phyloP scores from a whole-genome alignment of 2,113 vertebrate species.

The Myrmecophaga tridactyla region DNA sequence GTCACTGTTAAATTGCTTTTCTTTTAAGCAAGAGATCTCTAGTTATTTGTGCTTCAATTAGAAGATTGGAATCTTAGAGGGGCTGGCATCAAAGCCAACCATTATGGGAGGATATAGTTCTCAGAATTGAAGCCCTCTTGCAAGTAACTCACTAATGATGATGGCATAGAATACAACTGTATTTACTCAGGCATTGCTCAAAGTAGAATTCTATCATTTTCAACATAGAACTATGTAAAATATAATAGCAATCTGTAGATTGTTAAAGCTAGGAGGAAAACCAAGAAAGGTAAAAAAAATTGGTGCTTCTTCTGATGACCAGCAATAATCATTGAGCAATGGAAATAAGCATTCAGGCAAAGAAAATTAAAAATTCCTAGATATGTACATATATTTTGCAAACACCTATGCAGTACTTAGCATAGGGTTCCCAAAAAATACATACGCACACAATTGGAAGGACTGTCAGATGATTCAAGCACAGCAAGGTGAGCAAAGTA shows the following conservation, averaged over 20 bases:
- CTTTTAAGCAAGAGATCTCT: background rate
- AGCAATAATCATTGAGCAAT: background rate
- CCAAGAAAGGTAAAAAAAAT: no score
- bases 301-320: no score
- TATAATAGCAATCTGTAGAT: no score
- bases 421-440: background rate
- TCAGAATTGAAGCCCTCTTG: background rate
- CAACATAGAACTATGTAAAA: no score
- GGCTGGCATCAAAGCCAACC: background rate
- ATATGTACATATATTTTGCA: background rate
- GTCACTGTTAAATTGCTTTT: background rate
- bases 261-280: no score
- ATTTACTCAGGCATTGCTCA: no score
- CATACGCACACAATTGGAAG: background rate
- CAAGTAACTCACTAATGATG: no score
- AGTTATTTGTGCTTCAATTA: background rate
- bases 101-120: background rate
- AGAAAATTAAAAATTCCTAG: background rate
- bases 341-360: background rate
- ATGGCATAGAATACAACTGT: no score
- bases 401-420: background rate
- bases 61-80: background rate
- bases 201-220: no score
- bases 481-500: background rate
- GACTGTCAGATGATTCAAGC: background rate